These are phyloP conservation scores for Mythimna pallens DNA, from an alignment of 2,888 invertebrate species.

Conservation along the genomic window DNA sequence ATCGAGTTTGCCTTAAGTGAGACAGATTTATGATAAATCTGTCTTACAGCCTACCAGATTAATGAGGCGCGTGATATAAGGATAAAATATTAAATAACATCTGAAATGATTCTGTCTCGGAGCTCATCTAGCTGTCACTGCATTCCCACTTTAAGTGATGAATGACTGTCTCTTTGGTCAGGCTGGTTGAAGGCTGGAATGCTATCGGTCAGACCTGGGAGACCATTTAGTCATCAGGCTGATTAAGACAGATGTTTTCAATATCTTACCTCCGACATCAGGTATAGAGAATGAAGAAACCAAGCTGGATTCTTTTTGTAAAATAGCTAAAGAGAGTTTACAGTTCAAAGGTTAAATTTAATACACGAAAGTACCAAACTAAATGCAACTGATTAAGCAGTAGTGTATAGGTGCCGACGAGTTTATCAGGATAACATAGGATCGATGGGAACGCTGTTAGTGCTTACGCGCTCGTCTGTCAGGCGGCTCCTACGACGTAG, in stretches of 20 bases:
- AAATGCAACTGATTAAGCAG: neutral
- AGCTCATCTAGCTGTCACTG: conserved; percentile 30
- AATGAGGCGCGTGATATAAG: conserved; percentile 38
- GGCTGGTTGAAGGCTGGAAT: neutral
- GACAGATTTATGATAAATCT: conserved; percentile 47
- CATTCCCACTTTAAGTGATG: conserved; percentile 18
- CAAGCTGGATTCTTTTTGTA: neutral
- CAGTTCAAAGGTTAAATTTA: neutral
- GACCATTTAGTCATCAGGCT: neutral
- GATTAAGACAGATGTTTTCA: neutral
- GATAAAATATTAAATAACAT: conserved; percentile 38
- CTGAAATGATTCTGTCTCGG: conserved; percentile 36
- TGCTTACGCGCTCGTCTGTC: conserved; percentile 29
- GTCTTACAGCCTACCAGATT: conserved; percentile 33
- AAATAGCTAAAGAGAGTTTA: neutral
- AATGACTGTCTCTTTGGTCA: conserved; percentile 3
- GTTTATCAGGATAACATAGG: conserved; percentile 1
- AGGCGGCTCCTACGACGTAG: conserved; percentile 12
- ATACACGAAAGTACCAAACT: too few species aligned
- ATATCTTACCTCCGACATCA: neutral
- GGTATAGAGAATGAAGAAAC: too few species aligned
- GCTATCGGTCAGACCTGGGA: neutral
- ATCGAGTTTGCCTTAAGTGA: conserved; percentile 28
- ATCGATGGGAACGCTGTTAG: conserved; percentile 10
- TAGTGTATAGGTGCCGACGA: neutral